Evolutionary conservation across 2,113 vertebrate species (phyloP).

Genomic region (Columbina picui): DNA sequence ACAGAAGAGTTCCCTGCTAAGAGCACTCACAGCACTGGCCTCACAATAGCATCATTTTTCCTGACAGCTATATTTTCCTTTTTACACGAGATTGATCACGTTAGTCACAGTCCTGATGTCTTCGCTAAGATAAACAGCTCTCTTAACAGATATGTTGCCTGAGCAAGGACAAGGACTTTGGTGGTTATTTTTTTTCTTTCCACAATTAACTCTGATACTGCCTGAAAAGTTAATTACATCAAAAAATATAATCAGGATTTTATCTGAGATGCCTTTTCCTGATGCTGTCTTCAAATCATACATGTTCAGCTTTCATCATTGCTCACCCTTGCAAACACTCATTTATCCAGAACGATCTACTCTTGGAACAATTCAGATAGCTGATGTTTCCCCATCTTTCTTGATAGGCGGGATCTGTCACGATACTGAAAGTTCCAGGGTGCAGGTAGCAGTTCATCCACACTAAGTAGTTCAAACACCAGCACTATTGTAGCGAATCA

Average conservation of each 20-base stretch:
- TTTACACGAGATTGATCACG: background rate
- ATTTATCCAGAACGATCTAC: background rate
- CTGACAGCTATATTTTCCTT: background rate
- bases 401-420: background rate
- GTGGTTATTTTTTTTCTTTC: background rate
- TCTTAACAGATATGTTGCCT: background rate
- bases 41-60: background rate
- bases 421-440: background rate
- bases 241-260: background rate
- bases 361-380: background rate
- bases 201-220: background rate
- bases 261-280: background rate
- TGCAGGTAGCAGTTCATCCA: background rate
- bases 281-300: background rate
- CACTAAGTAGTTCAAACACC: background rate
- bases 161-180: background rate
- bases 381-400: background rate
- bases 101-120: background rate
- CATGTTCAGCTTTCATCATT: background rate
- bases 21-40: background rate
- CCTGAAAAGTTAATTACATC: background rate
- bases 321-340: background rate
- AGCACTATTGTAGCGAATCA: rapidly evolving
- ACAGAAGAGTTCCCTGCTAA: background rate
- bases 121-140: background rate